These are phyloP conservation scores for Caenorhabditis briggsae DNA, from an alignment of 1,140 invertebrate genomes.

Conservation along the genomic window DNA sequence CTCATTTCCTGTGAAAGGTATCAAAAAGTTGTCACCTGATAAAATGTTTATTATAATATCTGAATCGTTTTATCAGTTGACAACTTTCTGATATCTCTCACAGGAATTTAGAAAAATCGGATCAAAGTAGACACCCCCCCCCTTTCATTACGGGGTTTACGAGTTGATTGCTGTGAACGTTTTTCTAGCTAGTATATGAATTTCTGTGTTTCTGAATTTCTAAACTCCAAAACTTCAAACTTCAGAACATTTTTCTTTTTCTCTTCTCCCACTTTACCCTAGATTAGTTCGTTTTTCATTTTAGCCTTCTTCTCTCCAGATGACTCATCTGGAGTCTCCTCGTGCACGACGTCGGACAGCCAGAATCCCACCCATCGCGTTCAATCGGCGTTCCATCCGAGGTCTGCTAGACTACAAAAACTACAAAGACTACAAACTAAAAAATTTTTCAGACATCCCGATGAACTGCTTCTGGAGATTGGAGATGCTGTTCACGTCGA, in stretches of 20 bases:
- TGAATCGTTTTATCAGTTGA: slow-evolving; percentile 6
- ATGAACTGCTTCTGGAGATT: slow-evolving; percentile 95
- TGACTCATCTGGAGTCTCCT: slow-evolving; percentile 74
- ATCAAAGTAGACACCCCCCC: too few relatives aligned
- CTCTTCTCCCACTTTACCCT: not conserved
- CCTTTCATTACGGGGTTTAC: too few relatives aligned
- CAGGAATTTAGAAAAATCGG: too few relatives aligned
- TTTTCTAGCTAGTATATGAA: too few relatives aligned
- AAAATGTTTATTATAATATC: too few relatives aligned
- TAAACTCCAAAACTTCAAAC: not conserved
- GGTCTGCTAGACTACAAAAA: slow-evolving; percentile 32
- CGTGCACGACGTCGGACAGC: slow-evolving; percentile 81
- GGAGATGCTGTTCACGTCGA: slow-evolving; percentile 97
- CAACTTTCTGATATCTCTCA: too few relatives aligned
- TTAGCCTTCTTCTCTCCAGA: slow-evolving; percentile 69
- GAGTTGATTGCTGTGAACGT: too few relatives aligned
- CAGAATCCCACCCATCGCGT: slow-evolving; percentile 94
- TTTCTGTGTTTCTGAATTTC: too few relatives aligned
- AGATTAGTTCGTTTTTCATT: slow-evolving; percentile 58
- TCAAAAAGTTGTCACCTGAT: too few relatives aligned
- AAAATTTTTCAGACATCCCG: slow-evolving; percentile 83
- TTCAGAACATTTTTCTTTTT: slow-evolving; percentile 12
- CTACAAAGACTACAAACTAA: not conserved
- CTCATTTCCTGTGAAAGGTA: too few relatives aligned
- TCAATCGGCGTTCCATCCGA: slow-evolving; percentile 92